Evolutionary conservation across 2,113 vertebrate genomes (phyloP).

Genomic region (Candoia aspera): DNA sequence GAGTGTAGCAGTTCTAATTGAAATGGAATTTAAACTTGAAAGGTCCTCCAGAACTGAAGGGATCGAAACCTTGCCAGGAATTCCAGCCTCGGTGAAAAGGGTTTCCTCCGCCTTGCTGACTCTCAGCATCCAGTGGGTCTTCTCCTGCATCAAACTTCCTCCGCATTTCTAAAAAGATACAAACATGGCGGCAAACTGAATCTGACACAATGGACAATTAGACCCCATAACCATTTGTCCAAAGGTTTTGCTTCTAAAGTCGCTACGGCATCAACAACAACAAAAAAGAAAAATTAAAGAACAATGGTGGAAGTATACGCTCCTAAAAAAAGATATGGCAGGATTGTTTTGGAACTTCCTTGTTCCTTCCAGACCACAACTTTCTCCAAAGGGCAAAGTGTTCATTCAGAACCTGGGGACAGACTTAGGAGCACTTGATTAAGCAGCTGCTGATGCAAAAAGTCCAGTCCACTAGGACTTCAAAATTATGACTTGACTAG

Average conservation of each 20-base stretch:
- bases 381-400: not conserved
- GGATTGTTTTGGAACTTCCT: not conserved
- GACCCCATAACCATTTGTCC: no score
- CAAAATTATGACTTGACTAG: no score
- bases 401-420: not conserved
- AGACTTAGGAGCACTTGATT: not conserved
- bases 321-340: not conserved
- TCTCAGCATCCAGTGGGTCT: conserved; percentile 95
- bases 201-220: rapidly evolving
- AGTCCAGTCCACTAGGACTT: not conserved
- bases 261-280: not conserved
- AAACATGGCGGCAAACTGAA: not conserved
- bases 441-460: not conserved
- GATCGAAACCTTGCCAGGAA: conserved; percentile 93
- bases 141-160: conserved; percentile 94
- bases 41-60: conserved; percentile 92
- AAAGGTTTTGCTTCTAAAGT: not conserved
- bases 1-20: conserved; percentile 80
- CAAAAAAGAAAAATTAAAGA: not conserved
- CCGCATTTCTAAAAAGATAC: conserved; percentile 85
- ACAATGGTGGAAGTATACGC: not conserved
- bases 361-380: not conserved
- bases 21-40: conserved; percentile 97
- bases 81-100: conserved; percentile 88
- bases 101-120: conserved; percentile 84